Percentiles rank a stretch among this genome's conserved stretches.
These are phyloP conservation scores for Cotesia chilonis DNA, from an alignment of 1,140 invertebrate genomes.

Conservation along the genomic window DNA sequence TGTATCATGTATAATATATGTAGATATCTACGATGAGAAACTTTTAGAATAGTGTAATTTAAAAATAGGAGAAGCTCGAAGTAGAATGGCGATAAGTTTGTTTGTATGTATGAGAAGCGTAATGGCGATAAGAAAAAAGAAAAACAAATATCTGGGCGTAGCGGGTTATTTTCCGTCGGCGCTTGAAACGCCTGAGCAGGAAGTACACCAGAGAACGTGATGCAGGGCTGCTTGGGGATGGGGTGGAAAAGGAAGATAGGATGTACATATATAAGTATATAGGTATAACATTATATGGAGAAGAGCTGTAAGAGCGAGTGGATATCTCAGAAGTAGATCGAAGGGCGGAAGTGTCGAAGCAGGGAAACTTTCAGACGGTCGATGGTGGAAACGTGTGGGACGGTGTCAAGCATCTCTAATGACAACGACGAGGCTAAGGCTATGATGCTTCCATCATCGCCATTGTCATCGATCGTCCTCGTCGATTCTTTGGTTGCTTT, in stretches of 20 bases:
- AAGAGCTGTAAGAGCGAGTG: background rate
- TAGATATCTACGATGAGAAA: too few species aligned
- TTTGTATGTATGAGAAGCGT: too few species aligned
- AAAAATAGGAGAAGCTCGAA: too few species aligned
- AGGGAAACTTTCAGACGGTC: background rate
- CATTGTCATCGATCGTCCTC: background rate
- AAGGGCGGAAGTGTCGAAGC: slow-evolving; percentile 17
- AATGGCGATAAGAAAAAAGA: background rate
- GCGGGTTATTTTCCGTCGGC: background rate
- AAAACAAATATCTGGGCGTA: background rate
- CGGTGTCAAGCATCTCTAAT: slow-evolving; percentile 8
- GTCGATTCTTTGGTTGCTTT: background rate
- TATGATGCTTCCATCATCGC: background rate
- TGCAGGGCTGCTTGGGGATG: background rate
- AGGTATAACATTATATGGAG: too few species aligned
- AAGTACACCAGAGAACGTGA: slow-evolving; percentile 11
- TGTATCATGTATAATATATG: too few species aligned
- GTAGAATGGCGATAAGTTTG: too few species aligned
- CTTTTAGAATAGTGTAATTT: too few species aligned
- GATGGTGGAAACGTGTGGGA: slow-evolving; percentile 11
- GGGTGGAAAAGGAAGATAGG: background rate
- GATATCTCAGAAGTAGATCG: slow-evolving; percentile 13
- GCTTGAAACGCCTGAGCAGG: background rate
- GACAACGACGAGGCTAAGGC: background rate
- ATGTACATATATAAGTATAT: background rate